Evolutionary conservation across 1,140 invertebrate genomes (phyloP), one percentile per base, ranked within the genome.

Genomic region (Papilio helenus): DNA sequence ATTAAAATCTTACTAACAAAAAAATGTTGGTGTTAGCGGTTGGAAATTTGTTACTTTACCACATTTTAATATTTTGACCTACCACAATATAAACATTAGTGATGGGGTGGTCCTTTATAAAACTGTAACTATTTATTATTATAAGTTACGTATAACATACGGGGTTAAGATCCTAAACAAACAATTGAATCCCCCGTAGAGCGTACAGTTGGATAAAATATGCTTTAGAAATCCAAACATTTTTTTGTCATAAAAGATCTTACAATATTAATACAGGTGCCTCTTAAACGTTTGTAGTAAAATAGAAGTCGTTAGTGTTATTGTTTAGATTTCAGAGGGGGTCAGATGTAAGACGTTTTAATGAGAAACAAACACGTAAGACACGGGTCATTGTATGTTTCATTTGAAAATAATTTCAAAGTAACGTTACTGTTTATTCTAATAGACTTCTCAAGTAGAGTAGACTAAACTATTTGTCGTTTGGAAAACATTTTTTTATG

Each of bases 71-170:
- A 49, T 74, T 23, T 44, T 26, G 23, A 74, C 72, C 72, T 74
- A 44, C 72, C 44, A 74, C 72, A 74, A 74, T 46, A 44, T 72
- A 23, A 44, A 44, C 20, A 44, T 39, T 20, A 10, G 18, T 74
- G n/a, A n/a, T n/a, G 26, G 72, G 72, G 72, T 74, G 72, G 72
- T 49, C 72, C 20, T 44, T 74, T 74, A 74, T 74, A 49, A 74
- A 74, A 74, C 72, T 26, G 72, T 74, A 74, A 74, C 44, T 74
- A 74, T 74, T 74, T 74, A 74, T 74, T 74, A 74, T 74, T 74
- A 74, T 74, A 51, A 74, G 44, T 51, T 74, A 74, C 44, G 72
- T 46, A 51, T 74, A 74, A 74, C 72, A 74, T 74, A 20, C 72
- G 44, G 44, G 72, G 72, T 74, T 74, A 74, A 74, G 72, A 49